A percentile compares a stretch with the other conserved stretches of the same genome.
These are phyloP conservation scores for Dione vanillae DNA, from an alignment of 2,888 invertebrate genomes.

Conservation along the genomic window DNA sequence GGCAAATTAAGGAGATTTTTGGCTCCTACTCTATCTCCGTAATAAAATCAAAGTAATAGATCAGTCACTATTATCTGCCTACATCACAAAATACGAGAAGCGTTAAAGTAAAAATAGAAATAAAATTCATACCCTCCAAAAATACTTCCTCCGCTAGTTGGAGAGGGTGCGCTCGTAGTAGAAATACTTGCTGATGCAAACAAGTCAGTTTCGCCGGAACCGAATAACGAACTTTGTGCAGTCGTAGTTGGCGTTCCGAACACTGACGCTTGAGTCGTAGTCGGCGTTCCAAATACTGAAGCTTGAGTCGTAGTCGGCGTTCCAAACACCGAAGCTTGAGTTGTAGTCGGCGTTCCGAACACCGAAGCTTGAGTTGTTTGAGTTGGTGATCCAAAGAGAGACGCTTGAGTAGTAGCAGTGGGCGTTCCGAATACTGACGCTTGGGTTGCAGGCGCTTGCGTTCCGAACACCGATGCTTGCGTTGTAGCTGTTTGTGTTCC, in stretches of 20 bases:
- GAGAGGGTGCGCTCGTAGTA: conserved; percentile 66
- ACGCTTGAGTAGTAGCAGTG: conserved; percentile 43
- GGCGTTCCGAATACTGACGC: conserved; percentile 56
- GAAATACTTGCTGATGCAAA: conserved; percentile 78
- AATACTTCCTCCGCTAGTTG: conserved; percentile 64
- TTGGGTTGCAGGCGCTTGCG: conserved; percentile 49
- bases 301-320: conserved; percentile 55
- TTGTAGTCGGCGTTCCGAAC: conserved; percentile 52
- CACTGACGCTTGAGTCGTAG: conserved; percentile 57
- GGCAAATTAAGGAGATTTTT: too few relatives aligned
- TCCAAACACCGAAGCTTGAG: conserved; percentile 57
- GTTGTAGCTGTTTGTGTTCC: conserved; percentile 48
- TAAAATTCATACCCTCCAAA: conserved; percentile 66
- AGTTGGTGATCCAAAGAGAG: neutral
- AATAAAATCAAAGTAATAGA: too few relatives aligned
- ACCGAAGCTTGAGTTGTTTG: conserved; percentile 54
- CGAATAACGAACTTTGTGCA: conserved; percentile 65
- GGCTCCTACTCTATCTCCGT: too few relatives aligned
- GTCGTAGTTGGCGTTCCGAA: conserved; percentile 58
- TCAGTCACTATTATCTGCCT: neutral
- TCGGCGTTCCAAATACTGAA: too few relatives aligned
- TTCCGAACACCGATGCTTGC: conserved; percentile 7
- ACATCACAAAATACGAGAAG: neutral
- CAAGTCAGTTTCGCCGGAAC: conserved; percentile 64
- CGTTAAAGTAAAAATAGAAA: neutral